These are phyloP conservation scores for Grammomys dolichurus DNA, from an alignment of 2,113 vertebrate genomes.

Conservation along the genomic window DNA sequence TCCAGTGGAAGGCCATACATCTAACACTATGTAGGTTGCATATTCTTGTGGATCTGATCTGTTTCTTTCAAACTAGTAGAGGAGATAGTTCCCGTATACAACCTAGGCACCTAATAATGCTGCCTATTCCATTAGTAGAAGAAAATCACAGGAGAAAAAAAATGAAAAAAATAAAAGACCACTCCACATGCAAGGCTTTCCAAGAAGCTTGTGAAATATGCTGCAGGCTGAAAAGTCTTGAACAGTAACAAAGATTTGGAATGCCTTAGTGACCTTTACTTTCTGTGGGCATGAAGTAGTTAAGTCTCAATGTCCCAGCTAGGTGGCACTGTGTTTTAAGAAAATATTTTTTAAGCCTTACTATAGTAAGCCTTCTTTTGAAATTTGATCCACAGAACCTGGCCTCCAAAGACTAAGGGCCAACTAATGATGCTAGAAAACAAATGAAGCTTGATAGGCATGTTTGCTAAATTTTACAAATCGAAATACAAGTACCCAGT, in stretches of 20 bases:
- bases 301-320: slow-evolving; percentile 12
- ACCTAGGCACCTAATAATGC: background rate
- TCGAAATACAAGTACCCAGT: background rate
- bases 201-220: background rate
- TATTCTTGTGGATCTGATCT: background rate
- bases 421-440: background rate
- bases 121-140: background rate
- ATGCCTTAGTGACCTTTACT: background rate
- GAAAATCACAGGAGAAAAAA: background rate
- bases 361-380: background rate
- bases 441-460: background rate
- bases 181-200: background rate
- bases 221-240: background rate
- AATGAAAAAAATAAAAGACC: background rate
- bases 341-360: background rate
- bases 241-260: background rate
- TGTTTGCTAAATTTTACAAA: background rate
- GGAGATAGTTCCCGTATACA: background rate
- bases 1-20: background rate
- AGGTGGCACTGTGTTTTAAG: slow-evolving; percentile 57
- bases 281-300: background rate
- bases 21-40: background rate
- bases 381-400: slow-evolving; percentile 14
- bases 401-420: background rate
- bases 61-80: background rate